Evolutionary conservation across 2,888 invertebrate genomes (phyloP), one percentile per base, ranked within the genome.

Genomic region (Papilio demoleus): DNA sequence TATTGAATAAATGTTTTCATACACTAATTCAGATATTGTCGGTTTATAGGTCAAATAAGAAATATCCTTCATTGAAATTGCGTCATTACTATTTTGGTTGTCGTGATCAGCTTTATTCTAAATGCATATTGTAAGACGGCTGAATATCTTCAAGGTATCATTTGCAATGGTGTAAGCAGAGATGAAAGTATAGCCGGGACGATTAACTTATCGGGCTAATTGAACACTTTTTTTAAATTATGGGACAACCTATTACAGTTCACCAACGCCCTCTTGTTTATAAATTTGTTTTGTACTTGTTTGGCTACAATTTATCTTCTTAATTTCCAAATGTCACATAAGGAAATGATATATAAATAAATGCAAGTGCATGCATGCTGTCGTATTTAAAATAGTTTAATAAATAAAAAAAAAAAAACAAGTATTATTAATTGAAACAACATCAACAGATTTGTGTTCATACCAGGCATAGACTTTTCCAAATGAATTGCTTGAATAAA

Each of bases 11-110:
- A 56, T 65, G 45, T 61, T 65, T 40, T 34, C 1, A 17, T 65
- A 22, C 53, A 56, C 11, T 45, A 22, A 19, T 56, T 65, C 31
- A 27, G 6, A 45, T 61, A 65, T 69, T 40, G 65, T 14, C 61
- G 53, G 53, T 22, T 69, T 61, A 45, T 65, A 69, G 53, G 69
- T 50, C 45, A 50, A 64, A 56, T 24, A 58, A 42, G 14, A 61
- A 61, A 38, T 65, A 69, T 65, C 40, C 56, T 64, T 56, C 38
- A 31, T 40, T 34, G 61, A 50, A 63, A 69, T 69, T 61, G 65
- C 61, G 69, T 69, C 69, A 69, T 6, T 56, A 56, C 69, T 69
- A 65, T 69, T 69, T 69, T 62, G 34, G 61, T 50, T 58, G 68
- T 59, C 59, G 24, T 60, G 36, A 61, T 65, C 60, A 68, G 58